A percentile compares a stretch with the other conserved stretches of the same genome.
Conservation (phyloP, 2,888 invertebrate species). For the Cecidostiba fungosa region DNA sequence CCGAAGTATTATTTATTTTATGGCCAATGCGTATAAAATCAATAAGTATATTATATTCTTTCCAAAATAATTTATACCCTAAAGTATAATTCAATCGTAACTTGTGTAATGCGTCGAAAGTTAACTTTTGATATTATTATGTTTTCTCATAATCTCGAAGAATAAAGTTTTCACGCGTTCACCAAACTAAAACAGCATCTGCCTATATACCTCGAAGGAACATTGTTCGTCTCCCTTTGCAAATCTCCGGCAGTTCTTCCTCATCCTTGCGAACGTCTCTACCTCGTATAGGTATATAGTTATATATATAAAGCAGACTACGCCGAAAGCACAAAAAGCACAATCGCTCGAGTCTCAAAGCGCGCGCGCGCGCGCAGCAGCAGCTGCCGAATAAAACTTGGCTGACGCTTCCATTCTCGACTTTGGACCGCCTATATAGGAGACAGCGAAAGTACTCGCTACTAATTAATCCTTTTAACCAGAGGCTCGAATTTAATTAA, state of each 20-base stretch:
- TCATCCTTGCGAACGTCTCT: constrained; percentile 18
- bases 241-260: not conserved
- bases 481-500: constrained; percentile 77
- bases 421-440: constrained; percentile 14
- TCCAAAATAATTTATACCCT: too few species aligned
- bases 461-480: constrained; percentile 79
- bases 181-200: not conserved
- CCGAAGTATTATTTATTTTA: constrained; percentile 48
- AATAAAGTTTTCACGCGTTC: not conserved
- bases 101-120: too few species aligned
- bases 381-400: constrained; percentile 61
- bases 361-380: not conserved
- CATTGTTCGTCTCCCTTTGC: not conserved
- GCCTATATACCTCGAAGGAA: not conserved
- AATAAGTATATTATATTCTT: too few species aligned
- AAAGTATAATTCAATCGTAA: too few species aligned
- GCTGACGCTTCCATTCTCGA: constrained; percentile 24
- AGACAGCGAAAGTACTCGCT: constrained; percentile 65
- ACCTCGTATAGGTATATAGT: too few species aligned
- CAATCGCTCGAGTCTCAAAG: constrained; percentile 13
- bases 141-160: not conserved
- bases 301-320: constrained; percentile 7
- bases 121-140: too few species aligned
- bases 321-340: constrained; percentile 47
- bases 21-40: not conserved